Conservation (phyloP, 2,797 vertebrate species). For the Sphaeramia orbicularis region DNA sequence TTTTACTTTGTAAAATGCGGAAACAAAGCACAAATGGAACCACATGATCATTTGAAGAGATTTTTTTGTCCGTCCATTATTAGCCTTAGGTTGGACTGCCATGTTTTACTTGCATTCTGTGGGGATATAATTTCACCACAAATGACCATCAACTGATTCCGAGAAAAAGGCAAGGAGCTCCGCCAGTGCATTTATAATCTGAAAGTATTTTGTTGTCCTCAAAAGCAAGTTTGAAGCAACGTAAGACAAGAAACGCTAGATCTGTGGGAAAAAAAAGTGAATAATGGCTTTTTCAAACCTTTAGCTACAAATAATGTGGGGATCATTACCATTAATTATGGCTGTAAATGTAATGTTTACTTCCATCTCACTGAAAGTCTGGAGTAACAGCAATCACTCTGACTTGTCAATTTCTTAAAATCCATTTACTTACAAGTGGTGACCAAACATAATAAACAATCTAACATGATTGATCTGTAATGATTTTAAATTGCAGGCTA, state of each 20-base stretch:
- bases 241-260: conserved; percentile 18
- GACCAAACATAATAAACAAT: too few relatives aligned
- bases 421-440: neutral
- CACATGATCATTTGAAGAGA: conserved; percentile 68
- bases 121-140: conserved; percentile 82
- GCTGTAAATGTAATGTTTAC: neutral
- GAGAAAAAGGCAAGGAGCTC: conserved; percentile 71
- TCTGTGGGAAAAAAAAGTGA: conserved; percentile 27
- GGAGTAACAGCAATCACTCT: neutral
- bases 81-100: conserved; percentile 73
- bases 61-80: conserved; percentile 76
- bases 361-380: conserved; percentile 7
- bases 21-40: conserved; percentile 75
- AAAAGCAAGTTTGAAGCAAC: conserved; percentile 26
- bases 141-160: conserved; percentile 76
- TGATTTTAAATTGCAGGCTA: neutral
- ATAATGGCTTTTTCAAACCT: conserved; percentile 25
- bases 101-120: conserved; percentile 72
- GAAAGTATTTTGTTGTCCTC: conserved; percentile 64
- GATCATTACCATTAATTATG: conserved; percentile 17
- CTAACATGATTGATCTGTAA: too few relatives aligned
- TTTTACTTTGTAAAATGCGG: conserved; percentile 62
- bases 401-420: neutral
- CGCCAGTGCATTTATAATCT: conserved; percentile 72
- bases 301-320: conserved; percentile 13